Conservation (phyloP, 2,797 vertebrate genomes). For the Brachyrhaphis roseni region DNA sequence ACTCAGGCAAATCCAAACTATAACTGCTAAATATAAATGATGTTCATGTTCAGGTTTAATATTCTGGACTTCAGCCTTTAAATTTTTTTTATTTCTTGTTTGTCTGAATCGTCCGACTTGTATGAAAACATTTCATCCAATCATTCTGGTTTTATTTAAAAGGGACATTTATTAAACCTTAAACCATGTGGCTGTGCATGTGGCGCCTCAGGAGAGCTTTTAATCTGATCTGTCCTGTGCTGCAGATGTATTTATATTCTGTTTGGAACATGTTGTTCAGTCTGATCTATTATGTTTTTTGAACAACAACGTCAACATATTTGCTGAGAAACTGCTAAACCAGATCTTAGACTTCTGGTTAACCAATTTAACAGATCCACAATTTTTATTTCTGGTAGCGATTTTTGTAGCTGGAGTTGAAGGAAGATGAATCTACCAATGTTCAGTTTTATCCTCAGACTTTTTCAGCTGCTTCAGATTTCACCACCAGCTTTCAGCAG, state of each 20-base stretch:
- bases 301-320: too few species aligned
- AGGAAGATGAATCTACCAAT: background rate
- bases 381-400: background rate
- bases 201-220: too few species aligned
- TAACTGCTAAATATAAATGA: background rate
- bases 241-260: background rate
- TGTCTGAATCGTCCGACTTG: background rate
- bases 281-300: too few species aligned
- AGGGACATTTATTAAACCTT: too few species aligned
- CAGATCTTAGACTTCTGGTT: background rate
- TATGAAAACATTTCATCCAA: background rate
- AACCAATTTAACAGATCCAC: background rate
- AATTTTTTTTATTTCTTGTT: background rate
- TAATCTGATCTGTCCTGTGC: background rate
- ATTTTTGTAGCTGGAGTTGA: background rate
- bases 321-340: background rate
- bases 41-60: too few species aligned
- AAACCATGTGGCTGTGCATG: background rate
- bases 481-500: background rate
- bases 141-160: background rate
- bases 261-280: background rate
- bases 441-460: too few species aligned
- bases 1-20: background rate
- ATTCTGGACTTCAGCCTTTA: too few species aligned
- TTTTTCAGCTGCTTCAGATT: too few species aligned